Percentiles rank a stretch among this genome's conserved stretches.
phyloP scores from a whole-genome alignment of 2,888 invertebrate species.

The Cactoblastis cactorum region DNA sequence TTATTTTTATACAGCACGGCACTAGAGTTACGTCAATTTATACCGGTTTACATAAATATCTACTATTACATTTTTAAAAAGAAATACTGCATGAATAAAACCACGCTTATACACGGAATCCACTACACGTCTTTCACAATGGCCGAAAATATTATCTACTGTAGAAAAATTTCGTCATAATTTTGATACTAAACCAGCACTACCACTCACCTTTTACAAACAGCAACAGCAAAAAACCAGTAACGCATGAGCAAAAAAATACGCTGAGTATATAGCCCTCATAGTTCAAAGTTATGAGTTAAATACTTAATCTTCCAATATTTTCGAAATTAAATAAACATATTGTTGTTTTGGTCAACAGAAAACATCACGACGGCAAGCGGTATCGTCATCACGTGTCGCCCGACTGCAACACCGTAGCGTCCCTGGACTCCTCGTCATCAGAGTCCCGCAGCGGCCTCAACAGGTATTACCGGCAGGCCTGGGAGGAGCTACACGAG shows the following conservation, averaged over 20 bases:
- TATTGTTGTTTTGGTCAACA: conserved; percentile 21
- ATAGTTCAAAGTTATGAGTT: too few species aligned
- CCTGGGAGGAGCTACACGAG: conserved; percentile 95
- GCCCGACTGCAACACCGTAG: conserved; percentile 94
- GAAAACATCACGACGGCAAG: conserved; percentile 85
- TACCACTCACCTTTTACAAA: too few species aligned
- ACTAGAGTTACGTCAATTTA: not conserved
- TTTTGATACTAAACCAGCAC: not conserved
- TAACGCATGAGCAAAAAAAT: too few species aligned
- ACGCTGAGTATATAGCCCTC: too few species aligned
- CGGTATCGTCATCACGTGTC: conserved; percentile 93
- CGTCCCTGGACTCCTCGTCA: conserved; percentile 92
- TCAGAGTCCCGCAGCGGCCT: conserved; percentile 91
- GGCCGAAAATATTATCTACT: not conserved
- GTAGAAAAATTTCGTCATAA: not conserved
- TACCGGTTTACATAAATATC: conserved; percentile 9
- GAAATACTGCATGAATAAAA: not conserved
- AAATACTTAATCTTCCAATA: too few species aligned
- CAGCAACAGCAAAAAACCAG: not conserved
- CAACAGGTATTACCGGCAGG: conserved; percentile 93
- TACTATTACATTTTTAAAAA: not conserved
- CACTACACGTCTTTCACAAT: not conserved
- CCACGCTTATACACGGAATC: not conserved
- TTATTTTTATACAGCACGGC: not conserved
- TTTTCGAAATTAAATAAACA: not conserved